phyloP scores from a whole-genome alignment of 2,113 vertebrate genomes.

The Porphyrio hochstetteri region DNA sequence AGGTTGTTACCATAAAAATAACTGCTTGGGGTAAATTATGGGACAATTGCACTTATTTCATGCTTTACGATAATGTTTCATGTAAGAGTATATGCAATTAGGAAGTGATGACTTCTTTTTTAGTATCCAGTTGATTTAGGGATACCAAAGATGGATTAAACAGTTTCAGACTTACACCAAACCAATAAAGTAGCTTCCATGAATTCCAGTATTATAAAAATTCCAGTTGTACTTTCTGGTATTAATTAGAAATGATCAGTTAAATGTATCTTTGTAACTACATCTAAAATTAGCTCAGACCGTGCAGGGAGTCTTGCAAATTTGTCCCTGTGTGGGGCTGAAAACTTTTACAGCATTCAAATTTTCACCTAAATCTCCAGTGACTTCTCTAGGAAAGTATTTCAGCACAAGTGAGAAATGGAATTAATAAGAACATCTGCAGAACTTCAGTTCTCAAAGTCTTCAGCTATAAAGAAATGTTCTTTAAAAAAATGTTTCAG shows the following conservation, averaged over 20 bases:
- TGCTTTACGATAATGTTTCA: neutral
- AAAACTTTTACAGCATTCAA: neutral
- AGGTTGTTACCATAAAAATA: neutral
- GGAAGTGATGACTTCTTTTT: neutral
- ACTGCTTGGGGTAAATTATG: neutral
- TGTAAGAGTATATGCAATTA: neutral
- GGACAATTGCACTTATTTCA: neutral
- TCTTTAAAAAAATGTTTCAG: neutral
- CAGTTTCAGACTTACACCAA: neutral
- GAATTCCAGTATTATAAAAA: neutral
- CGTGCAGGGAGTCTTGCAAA: neutral
- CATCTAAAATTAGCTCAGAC: conserved; percentile 5
- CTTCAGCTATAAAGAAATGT: neutral
- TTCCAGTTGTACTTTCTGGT: neutral
- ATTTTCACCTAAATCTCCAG: neutral
- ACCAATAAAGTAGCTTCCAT: neutral
- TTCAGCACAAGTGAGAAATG: neutral
- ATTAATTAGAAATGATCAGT: conserved; percentile 4
- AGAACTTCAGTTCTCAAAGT: neutral
- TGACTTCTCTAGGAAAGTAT: neutral
- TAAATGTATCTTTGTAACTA: conserved; percentile 15
- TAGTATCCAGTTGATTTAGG: neutral
- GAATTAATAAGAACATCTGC: neutral
- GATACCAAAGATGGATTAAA: neutral
- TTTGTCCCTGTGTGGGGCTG: neutral